Base-by-base conservation (phyloP, 2,113 vertebrate genomes). In the Carassius auratus region DNA sequence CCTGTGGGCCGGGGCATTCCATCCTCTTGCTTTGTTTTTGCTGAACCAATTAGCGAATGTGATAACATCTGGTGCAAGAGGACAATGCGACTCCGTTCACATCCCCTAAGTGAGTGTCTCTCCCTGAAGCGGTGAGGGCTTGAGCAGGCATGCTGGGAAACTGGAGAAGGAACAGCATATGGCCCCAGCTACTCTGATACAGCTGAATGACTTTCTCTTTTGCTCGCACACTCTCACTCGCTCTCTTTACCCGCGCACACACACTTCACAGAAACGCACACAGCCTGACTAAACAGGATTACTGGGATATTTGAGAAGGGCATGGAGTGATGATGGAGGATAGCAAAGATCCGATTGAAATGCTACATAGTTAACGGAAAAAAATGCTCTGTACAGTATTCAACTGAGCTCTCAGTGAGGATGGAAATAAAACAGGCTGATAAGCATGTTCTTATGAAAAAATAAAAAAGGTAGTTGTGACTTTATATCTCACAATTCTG, bases 11-110 rank as follows among this genome's bases (percentile, higher is more conserved):
- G 64, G 83, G 87, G 90, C 90, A 92, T 93, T 92, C 92, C 91
- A 92, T 91, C 91, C 91, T 89, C 81, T 91, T 90, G 87, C 90
- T 93, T 94, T 94, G 93, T 94, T 94, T 94, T 92, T 90, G 86
- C 90, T 88, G 86, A 92, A 92, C 94, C 92, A 94, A 94, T 95
- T 95, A 94, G 90, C 85, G 90, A 90, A 84, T 42, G 42, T 88
- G 92, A 92, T 92, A 93, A 93, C 87, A 93, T 94, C 92, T 94
- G 92, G 90, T 90, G 85, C 89, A 90, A 92, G 81, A 92, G 92
- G 94, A 94, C 94, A 94, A 93, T 94, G 89, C 33, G 85, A 89
- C 81, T 82, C 73, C 81, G 33, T 81, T 88, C 85, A 86, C 78
- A 90, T 92, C 91, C 86, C 90, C 90, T 91, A 87, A 88, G 87